These are phyloP conservation scores for Agelas oroides DNA, from an alignment of 37 sponge, comb jelly and placozoan genomes.

Conservation along the genomic window DNA sequence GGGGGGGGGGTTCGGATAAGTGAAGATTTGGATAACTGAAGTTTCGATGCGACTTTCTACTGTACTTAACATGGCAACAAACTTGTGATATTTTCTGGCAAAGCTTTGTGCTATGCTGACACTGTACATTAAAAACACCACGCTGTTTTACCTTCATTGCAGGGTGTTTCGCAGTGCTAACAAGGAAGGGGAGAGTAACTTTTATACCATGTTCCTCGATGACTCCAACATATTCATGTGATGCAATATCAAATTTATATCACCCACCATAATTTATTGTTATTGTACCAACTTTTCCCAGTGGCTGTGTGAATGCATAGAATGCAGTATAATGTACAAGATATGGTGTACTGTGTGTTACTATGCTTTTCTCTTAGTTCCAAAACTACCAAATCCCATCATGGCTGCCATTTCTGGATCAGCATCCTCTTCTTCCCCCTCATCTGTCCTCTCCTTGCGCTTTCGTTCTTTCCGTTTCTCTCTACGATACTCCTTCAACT, in stretches of 20 bases:
- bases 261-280: background rate
- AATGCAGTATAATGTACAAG: background rate
- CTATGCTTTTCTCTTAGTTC: conserved; percentile 75
- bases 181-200: conserved; percentile 24
- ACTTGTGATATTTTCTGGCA: no score
- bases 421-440: conserved; percentile 63
- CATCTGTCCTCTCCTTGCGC: conserved; percentile 57
- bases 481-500: conserved; percentile 65
- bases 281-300: no score
- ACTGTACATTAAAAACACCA: no score
- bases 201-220: conserved; percentile 23
- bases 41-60: no score
- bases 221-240: conserved; percentile 41
- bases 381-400: conserved; percentile 98
- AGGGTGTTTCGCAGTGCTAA: conserved; percentile 29
- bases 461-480: conserved; percentile 69
- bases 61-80: no score
- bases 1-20: no score
- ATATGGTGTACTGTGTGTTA: background rate
- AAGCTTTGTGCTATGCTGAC: no score
- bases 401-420: conserved; percentile 94
- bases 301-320: background rate
- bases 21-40: no score
- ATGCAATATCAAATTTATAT: background rate
- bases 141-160: background rate